Evolutionary conservation across 2,888 invertebrate species (phyloP).

Genomic region (Parnassius smintheus): DNA sequence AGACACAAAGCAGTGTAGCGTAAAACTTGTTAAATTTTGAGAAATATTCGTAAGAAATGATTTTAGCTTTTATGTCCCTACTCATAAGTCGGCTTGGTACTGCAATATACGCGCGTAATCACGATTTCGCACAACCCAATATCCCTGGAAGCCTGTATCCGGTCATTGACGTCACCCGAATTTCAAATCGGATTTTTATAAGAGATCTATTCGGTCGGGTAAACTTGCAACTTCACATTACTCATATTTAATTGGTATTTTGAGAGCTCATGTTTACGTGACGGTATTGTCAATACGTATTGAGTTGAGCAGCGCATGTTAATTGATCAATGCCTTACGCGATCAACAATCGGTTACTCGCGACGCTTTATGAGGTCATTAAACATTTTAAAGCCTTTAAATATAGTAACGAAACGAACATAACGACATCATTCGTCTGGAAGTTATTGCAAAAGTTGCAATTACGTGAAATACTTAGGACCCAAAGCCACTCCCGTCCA

Average conservation of each 20-base stretch:
- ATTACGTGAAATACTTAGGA: slow-evolving; percentile 38
- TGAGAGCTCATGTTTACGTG: slow-evolving; percentile 20
- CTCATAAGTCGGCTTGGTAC: slow-evolving; percentile 11
- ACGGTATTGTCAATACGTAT: slow-evolving; percentile 20
- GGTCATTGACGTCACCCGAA: slow-evolving; percentile 37
- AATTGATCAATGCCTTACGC: slow-evolving; percentile 15
- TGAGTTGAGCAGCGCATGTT: slow-evolving; percentile 20
- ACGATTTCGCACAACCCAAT: slow-evolving; percentile 34
- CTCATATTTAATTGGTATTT: slow-evolving; percentile 29
- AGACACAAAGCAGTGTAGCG: slow-evolving; percentile 46
- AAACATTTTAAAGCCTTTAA: slow-evolving; percentile 15
- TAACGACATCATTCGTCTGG: slow-evolving; percentile 8
- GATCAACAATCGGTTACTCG: slow-evolving; percentile 6
- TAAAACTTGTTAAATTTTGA: slow-evolving; percentile 33
- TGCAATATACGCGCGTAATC: slow-evolving; percentile 18
- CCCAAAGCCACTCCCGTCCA: slow-evolving; percentile 52
- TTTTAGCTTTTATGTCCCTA: slow-evolving; percentile 16
- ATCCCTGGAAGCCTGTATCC: slow-evolving; percentile 35
- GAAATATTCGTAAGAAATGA: slow-evolving; percentile 4
- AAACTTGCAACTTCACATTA: slow-evolving; percentile 25
- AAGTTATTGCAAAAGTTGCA: slow-evolving; percentile 16
- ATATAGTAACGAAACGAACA: slow-evolving; percentile 7
- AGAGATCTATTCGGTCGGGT: slow-evolving; percentile 28
- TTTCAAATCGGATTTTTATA: slow-evolving; percentile 29
- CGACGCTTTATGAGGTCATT: slow-evolving; percentile 2